Evolutionary conservation across 2,797 vertebrate species (phyloP).

Genomic region (Enteromius argenteus): DNA sequence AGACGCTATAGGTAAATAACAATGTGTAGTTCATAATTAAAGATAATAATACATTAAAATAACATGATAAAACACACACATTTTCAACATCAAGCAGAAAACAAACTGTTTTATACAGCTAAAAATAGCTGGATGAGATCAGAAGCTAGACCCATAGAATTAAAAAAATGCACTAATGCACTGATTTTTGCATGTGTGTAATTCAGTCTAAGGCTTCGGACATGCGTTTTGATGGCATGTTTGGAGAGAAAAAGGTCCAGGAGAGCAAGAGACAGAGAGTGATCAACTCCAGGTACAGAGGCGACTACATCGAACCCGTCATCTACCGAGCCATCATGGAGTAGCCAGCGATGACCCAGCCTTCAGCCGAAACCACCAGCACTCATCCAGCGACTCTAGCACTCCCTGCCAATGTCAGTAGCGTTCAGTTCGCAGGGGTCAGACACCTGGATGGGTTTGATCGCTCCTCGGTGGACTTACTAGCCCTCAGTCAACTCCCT

Average conservation of each 20-base stretch:
- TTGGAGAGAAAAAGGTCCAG: conserved; percentile 93
- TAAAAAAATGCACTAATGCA: background rate
- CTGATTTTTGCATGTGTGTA: conserved; percentile 8
- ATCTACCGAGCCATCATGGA: conserved; percentile 99
- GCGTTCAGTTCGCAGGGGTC: background rate
- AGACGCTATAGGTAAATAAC: no score
- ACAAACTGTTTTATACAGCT: no score
- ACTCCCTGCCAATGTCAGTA: conserved; percentile 29
- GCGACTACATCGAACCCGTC: conserved; percentile 98
- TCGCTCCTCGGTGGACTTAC: background rate
- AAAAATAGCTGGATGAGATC: no score
- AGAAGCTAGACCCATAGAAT: no score
- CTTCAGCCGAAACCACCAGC: conserved; percentile 54
- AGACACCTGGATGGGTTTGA: background rate
- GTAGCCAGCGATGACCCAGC: conserved; percentile 69
- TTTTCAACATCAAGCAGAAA: no score
- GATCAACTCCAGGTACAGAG: conserved; percentile 96
- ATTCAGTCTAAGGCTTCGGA: conserved; percentile 94
- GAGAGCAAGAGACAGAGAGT: conserved; percentile 96
- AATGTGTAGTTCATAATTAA: no score
- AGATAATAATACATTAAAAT: no score
- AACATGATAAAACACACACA: no score
- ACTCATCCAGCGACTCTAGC: conserved; percentile 27
- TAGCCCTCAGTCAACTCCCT: background rate
- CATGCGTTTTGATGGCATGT: conserved; percentile 98